Base-by-base conservation (phyloP, 2,113 vertebrate genomes). In the Nibea albiflora region DNA sequence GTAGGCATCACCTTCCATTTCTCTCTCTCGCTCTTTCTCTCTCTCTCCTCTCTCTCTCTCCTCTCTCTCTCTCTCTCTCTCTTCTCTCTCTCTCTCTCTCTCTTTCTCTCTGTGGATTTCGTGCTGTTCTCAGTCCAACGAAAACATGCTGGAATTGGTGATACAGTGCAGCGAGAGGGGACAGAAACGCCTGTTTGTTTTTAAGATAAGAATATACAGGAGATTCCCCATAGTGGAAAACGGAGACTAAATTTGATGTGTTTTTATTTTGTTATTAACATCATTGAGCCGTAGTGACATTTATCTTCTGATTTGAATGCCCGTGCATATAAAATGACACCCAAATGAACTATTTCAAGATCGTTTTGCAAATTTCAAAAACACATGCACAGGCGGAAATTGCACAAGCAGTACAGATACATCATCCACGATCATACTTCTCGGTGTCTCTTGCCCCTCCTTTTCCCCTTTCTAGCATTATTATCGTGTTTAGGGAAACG, bases 121-220 rank as follows among this genome's bases (percentile, higher is more conserved):
- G 50, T 57, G 52, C 62, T 74, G 80, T 87, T 79, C 44, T 52
- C 24, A 46, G 44, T 89, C 91, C 91, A 93, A 90, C 52, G 78
- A 86, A 84, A 93, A 93, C 88, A 92, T 19, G 6, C 80, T 78
- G 75, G 75, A 70, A 54, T 28, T 85, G 81, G 44, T 75, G 81
- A 88, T 80, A 58, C 76, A 86, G 78, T 31, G 69, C 44, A 80
- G 68, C 28, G 20, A 71, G 61, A 84, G 69, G 84, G 60, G 73
- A 85, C 31, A 89, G 89, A 93, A n/a, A n/a, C n/a, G n/a, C n/a
- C n/a, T n/a, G 20, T 73, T 81, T 80, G 76, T 90, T 89, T 89
- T 62, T 15, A 83, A 86, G 90, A 90, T 90, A 90, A 90, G 46
- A 80, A 65, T 78, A 73, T 35, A 35, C 35, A 35, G 35, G 35